Conservation (phyloP, 1,140 invertebrate genomes). For the Gonatopus flavifemur region DNA sequence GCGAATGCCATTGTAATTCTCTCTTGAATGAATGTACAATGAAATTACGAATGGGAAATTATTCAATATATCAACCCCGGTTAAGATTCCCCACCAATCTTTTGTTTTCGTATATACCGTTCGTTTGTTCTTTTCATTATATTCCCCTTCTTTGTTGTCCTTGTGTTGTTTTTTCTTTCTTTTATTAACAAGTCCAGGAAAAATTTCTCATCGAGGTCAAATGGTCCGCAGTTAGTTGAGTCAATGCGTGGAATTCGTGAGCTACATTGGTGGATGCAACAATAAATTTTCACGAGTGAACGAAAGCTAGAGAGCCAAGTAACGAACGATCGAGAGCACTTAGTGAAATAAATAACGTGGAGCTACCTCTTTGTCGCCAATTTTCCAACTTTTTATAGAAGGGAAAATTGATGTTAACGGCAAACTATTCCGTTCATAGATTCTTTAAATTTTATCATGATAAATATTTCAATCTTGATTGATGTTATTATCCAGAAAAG, state of each 20-base stretch:
- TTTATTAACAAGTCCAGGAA: slow-evolving; percentile 8
- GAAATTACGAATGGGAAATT: too few species aligned
- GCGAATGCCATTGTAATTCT: too few species aligned
- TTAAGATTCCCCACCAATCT: too few species aligned
- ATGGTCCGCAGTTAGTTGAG: slow-evolving; percentile 20
- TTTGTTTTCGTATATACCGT: too few species aligned
- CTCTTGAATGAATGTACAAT: too few species aligned
- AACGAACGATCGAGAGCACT: slow-evolving; percentile 54
- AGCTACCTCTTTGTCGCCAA: slow-evolving; percentile 53
- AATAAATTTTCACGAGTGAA: slow-evolving; percentile 39
- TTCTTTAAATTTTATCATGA: too few species aligned
- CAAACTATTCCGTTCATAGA: slow-evolving; percentile 25
- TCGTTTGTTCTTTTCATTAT: too few species aligned
- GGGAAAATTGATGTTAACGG: slow-evolving; percentile 33
- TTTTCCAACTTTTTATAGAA: slow-evolving; percentile 51
- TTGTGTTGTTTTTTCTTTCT: slow-evolving; percentile 19
- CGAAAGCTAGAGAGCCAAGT: slow-evolving; percentile 44
- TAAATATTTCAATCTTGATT: too few species aligned
- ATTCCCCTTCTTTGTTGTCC: too few species aligned
- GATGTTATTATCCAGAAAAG: too few species aligned
- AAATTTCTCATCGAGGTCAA: slow-evolving; percentile 20
- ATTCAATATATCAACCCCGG: too few species aligned
- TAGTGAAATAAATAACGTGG: slow-evolving; percentile 54
- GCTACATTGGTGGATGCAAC: slow-evolving; percentile 22
- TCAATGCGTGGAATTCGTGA: slow-evolving; percentile 17